Evolutionary conservation across 2,113 vertebrate genomes (phyloP).

Genomic region (Myrmophylax atrothorax): DNA sequence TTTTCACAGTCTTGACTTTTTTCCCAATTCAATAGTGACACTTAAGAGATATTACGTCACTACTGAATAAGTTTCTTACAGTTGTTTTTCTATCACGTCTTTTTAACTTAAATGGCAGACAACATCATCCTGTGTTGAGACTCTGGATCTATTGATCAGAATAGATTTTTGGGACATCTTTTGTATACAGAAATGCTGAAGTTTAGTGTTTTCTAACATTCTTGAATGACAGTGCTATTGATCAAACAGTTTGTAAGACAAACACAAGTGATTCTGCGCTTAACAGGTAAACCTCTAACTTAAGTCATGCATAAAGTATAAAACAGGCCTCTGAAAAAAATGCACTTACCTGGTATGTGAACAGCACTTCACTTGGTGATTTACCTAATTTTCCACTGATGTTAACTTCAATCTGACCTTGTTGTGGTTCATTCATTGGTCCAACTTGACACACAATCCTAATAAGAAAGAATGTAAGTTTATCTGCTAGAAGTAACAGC

Average conservation of each 20-base stretch:
- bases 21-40: background rate
- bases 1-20: background rate
- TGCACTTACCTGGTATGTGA: conserved; percentile 77
- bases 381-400: conserved; percentile 70
- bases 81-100: background rate
- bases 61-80: background rate
- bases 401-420: conserved; percentile 70
- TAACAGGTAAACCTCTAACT: background rate
- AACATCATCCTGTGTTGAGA: background rate
- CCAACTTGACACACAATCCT: conserved; percentile 78
- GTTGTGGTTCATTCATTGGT: background rate
- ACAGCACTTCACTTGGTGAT: conserved; percentile 68
- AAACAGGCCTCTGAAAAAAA: background rate
- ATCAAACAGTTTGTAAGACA: background rate
- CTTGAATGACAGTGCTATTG: background rate
- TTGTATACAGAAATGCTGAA: background rate
- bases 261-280: background rate
- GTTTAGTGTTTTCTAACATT: background rate
- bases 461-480: conserved; percentile 26
- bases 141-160: background rate
- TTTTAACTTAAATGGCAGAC: background rate
- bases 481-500: background rate
- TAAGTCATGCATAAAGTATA: background rate
- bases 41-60: background rate
- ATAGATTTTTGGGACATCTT: background rate